These are phyloP conservation scores for Triplophysa tibetana DNA, from an alignment of 2,113 vertebrate genomes.

Conservation along the genomic window DNA sequence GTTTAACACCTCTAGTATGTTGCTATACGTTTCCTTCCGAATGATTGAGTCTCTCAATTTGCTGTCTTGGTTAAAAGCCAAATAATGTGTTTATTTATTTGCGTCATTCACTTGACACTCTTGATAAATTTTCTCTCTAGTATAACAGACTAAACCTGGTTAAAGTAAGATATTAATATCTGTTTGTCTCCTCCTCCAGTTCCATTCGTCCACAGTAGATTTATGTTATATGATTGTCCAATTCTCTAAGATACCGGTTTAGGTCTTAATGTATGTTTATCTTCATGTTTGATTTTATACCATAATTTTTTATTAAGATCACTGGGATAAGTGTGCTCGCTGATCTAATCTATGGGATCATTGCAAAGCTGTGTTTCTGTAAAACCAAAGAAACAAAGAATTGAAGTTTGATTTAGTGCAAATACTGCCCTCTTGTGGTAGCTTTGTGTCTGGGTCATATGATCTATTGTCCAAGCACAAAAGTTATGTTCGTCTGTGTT, in stretches of 20 bases:
- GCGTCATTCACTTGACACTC: neutral
- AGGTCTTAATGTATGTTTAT: neutral
- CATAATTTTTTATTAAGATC: neutral
- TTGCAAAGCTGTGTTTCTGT: neutral
- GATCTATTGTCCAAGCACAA: neutral
- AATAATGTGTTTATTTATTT: neutral
- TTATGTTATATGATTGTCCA: no score
- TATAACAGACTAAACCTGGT: conserved; percentile 87
- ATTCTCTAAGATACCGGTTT: no score
- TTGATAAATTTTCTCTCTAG: conserved; percentile 67
- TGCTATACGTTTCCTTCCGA: no score
- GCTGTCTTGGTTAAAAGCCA: no score
- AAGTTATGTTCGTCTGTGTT: neutral
- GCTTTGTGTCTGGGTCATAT: neutral
- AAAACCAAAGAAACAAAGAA: neutral
- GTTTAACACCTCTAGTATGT: no score
- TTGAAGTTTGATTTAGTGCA: neutral
- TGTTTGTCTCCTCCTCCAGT: conserved; percentile 15
- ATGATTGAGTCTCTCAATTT: no score
- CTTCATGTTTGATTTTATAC: neutral
- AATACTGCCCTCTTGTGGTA: conserved; percentile 37
- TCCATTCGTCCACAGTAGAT: neutral
- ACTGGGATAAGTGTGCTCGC: neutral
- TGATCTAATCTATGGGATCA: no score
- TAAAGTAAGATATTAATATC: conserved; percentile 79